Base-by-base conservation (phyloP, 2,113 vertebrate species). In the Ammospiza caudacuta region DNA sequence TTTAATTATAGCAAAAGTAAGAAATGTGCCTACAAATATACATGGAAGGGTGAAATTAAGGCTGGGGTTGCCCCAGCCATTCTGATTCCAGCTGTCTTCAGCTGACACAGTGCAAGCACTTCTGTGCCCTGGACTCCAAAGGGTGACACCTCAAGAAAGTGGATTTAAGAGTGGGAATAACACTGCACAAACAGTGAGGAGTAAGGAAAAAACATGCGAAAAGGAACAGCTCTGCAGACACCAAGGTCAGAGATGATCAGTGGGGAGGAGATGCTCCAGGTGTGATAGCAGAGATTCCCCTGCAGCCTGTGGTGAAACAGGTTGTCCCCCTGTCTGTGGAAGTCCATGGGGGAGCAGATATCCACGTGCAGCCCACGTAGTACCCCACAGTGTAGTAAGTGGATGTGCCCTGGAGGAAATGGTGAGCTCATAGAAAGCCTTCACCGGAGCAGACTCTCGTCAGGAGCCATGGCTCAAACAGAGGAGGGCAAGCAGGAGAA, bases 41-140 rank as follows among this genome's bases (percentile, higher is more conserved):
- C 14, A 18, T 39, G 7, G 29, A 51, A 61, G 6, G 3, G 12
- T 61, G 33, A 15, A 37, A 44, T 59, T 25, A 43, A 41, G 35
- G 5, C 10, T 21, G 13, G 2, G 31, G 1, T 18, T 66, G 21
- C 2, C 35, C 4, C 0, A 2, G 11, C 22, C 39, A 9, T 22
- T 9, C 1, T 15, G 2, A 9, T 55, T 55, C 39, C 35, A 55
- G 63, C 2, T 7, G 1, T 18, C 21, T 55, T 29, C 15, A 31
- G 11, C 31, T 16, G 9, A 44, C 46, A 31, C 12, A 12, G 9
- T 27, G 16, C 2, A 3, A 31, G 22, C 18, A 13, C 2, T 23
- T 10, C 69, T 35, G 12, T 41, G 15, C 27, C 5, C 19, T 5
- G 6, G 14, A 43, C 23, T 10, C 12, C 14, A 57, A 19, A 29